Evolutionary conservation across 2,888 invertebrate genomes (phyloP), one percentile per base, ranked within the genome.

Genomic region (Stictocephala bisonia): DNA sequence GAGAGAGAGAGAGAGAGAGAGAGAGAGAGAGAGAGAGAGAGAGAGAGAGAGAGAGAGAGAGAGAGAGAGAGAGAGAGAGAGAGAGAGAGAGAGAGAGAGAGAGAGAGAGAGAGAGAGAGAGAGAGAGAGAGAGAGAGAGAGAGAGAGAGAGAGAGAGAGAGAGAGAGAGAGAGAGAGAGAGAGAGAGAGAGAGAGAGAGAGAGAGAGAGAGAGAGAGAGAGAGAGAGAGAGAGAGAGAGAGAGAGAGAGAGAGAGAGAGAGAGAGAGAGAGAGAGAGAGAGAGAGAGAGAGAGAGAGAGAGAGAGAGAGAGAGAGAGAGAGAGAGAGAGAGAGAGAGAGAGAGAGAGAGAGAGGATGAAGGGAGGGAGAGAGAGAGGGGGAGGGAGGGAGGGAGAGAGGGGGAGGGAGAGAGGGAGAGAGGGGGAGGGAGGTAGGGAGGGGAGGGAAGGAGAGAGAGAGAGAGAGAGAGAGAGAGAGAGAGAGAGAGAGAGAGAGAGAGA

Each of bases 181-280:
- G 50, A 48, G 50, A 48, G 50, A 48, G 50, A 48, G 50, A 48
- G 50, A 48, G 50, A 48, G 50, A 48, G 50, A 48, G 50, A 48
- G 50, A 48, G 50, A 48, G 50, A 48, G 50, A 48, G 50, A 48
- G 50, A 48, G 50, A 48, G 50, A 48, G 15, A 48, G 50, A 48
- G 50, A 48, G 50, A 48, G 50, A 48, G 50, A 48, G 50, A 48
- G 50, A 48, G 50, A 48, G 50, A 48, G 15, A 48, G 50, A 48
- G 50, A 48, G 15, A 48, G 50, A 48, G 50, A 48, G 50, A 48
- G 50, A 48, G 50, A 48, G 50, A 48, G 50, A 48, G 50, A 48
- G 15, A 48, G 50, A 48, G 50, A 48, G 50, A 48, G 50, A 48
- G 50, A 48, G 50, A 48, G 50, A 48, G 50, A 48, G 50, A 48